These are phyloP conservation scores for Ammodytes dubius DNA, from an alignment of 2,113 vertebrate genomes.

Conservation along the genomic window DNA sequence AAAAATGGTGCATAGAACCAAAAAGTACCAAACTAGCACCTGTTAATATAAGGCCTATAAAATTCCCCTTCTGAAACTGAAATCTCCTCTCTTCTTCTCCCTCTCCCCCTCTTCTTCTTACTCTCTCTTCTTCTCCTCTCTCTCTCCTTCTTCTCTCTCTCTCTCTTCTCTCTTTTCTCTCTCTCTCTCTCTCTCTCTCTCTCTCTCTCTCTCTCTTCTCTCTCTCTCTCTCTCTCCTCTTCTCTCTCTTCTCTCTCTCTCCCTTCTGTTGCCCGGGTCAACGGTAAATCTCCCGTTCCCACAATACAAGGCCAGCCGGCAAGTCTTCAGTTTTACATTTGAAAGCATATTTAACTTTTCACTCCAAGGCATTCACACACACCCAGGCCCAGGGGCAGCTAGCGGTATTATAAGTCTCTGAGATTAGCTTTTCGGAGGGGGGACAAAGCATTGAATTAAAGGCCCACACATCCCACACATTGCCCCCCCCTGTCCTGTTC, in stretches of 20 bases:
- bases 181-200: too few relatives aligned
- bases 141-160: conserved; percentile 39
- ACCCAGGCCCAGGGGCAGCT: conserved; percentile 58
- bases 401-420: conserved; percentile 71
- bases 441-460: conserved; percentile 86
- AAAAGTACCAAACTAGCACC: conserved; percentile 47
- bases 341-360: conserved; percentile 89
- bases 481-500: conserved; percentile 83
- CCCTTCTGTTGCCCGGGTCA: conserved; percentile 75
- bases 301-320: conserved; percentile 80
- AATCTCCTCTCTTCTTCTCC: conserved; percentile 7
- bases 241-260: too few relatives aligned
- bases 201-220: too few relatives aligned
- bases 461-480: conserved; percentile 73
- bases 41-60: conserved; percentile 57
- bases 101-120: too few relatives aligned
- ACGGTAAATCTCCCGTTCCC: conserved; percentile 74
- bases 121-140: background rate
- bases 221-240: conserved; percentile 4
- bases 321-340: conserved; percentile 82
- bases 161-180: too few relatives aligned
- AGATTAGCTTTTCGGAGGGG: conserved; percentile 87
- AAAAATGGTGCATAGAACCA: conserved; percentile 48
- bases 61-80: conserved; percentile 64
- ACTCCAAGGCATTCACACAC: conserved; percentile 76